Base-by-base conservation (phyloP, 2,113 vertebrate species). In the Pituophis catenifer region DNA sequence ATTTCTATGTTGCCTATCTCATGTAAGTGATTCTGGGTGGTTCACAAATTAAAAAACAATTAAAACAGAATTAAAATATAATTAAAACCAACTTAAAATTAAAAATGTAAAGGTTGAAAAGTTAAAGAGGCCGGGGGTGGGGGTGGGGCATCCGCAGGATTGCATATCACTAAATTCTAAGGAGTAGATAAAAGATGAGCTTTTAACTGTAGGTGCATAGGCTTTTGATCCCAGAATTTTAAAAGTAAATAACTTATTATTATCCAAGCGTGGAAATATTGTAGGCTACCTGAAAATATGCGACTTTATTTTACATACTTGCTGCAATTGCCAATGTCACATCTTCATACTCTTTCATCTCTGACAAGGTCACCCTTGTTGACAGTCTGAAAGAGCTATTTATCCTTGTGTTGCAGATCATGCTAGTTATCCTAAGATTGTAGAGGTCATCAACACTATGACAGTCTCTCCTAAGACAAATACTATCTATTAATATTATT, bases 381-480 rank as follows among this genome's bases (percentile, higher is more conserved):
- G 54, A 17, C 1, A 65, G 15, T 55, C 23, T 86, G 90, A 8
- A 29, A 91, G 55, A 54, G 65, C n/a, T 91, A 86, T 58, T 8
- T 59, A 59, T 91, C 44, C 38, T 59, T 17, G 54, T 92, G 59
- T 86, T 91, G 53, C 38, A 89, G 92, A 89, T 89, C 59, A 89
- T n/a, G 58, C n/a, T 86, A 54, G 87, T 92, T 91, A 91, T 62
- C 70, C 44, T 91, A 91, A 81, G 65, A 59, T 53, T 38, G 33
- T 91, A 85, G 86, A 62, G 93, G n/a, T 92, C 70, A 86, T 90
- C 88, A 89, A 24, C 65, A 91, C 50, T 91, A 55, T 62, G 65
- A 93, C 87, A 91, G 54, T 86, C 70, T 65, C 55, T 94, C 75
- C 70, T 59, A 91, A 81, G 86, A 81, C 90, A 94, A 89, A 91